Percentiles rank a stretch among this genome's conserved stretches.
phyloP scores from a whole-genome alignment of 1,140 invertebrate species.

The Drosophila ambigua region DNA sequence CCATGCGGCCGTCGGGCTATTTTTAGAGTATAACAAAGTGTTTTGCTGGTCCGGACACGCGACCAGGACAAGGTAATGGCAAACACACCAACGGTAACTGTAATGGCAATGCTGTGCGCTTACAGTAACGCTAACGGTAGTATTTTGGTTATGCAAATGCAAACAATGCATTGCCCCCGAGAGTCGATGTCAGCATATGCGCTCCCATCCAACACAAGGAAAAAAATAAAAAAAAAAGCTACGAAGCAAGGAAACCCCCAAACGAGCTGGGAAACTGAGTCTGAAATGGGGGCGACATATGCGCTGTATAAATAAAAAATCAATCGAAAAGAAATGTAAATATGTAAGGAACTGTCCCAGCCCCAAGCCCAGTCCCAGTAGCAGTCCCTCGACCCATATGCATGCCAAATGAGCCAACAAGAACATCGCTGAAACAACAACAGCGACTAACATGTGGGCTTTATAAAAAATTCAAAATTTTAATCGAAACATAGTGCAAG shows the following conservation, averaged over 20 bases:
- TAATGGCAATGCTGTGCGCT: not conserved
- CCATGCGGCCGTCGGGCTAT: slow-evolving; percentile 52
- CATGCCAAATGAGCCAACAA: slow-evolving; percentile 61
- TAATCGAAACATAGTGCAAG: slow-evolving; percentile 79
- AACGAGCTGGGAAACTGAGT: slow-evolving; percentile 17
- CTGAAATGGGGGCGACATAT: slow-evolving; percentile 61
- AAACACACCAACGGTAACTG: too few species aligned
- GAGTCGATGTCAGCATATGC: slow-evolving; percentile 64
- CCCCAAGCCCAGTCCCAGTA: not conserved
- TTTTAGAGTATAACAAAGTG: slow-evolving; percentile 64
- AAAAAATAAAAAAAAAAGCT: slow-evolving; percentile 17
- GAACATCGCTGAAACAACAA: slow-evolving; percentile 34
- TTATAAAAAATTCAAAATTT: slow-evolving; percentile 80
- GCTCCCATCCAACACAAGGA: slow-evolving; percentile 20
- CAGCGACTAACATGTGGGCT: slow-evolving; percentile 39
- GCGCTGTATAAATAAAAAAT: slow-evolving; percentile 77
- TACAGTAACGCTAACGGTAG: slow-evolving; percentile 10
- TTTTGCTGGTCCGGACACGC: slow-evolving; percentile 52
- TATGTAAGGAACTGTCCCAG: slow-evolving; percentile 29
- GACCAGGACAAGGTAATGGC: slow-evolving; percentile 26
- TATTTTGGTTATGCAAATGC: slow-evolving; percentile 61
- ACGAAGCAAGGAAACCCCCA: not conserved
- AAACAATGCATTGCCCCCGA: slow-evolving; percentile 71
- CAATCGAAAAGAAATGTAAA: slow-evolving; percentile 66
- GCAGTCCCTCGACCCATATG: slow-evolving; percentile 18